These are phyloP conservation scores for Stictonetta naevosa DNA, from an alignment of 2,113 vertebrate species.

Conservation along the genomic window DNA sequence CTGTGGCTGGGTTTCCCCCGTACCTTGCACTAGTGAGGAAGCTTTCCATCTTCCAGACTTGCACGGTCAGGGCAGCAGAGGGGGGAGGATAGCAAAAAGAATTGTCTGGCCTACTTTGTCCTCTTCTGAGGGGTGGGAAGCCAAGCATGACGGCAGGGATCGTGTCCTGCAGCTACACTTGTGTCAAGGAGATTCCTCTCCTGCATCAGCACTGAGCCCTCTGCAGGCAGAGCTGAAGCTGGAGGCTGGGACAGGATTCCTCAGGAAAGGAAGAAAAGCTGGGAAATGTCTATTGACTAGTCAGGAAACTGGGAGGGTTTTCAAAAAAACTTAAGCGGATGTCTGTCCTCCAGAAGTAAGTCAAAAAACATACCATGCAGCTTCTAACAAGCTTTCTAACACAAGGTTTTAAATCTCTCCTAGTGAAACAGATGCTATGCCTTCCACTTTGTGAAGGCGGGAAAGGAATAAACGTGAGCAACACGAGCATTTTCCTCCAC, in stretches of 20 bases:
- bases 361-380: conserved; percentile 64
- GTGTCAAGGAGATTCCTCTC: background rate
- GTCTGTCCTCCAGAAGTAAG: conserved; percentile 61
- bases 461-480: conserved; percentile 39
- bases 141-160: background rate
- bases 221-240: background rate
- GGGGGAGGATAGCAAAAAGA: background rate
- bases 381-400: conserved; percentile 55
- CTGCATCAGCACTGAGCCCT: background rate
- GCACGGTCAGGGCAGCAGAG: background rate
- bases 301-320: background rate
- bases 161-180: background rate
- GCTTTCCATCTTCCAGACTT: background rate
- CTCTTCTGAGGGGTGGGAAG: background rate
- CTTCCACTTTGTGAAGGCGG: conserved; percentile 43
- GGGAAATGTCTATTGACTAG: conserved; percentile 9
- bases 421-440: conserved; percentile 52
- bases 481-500: conserved; percentile 32
- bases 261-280: conserved; percentile 72
- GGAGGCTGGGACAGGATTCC: conserved; percentile 29
- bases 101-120: conserved; percentile 1
- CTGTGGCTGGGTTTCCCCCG: background rate
- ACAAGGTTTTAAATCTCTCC: conserved; percentile 44
- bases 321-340: conserved; percentile 23
- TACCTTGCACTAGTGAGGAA: background rate